Conservation (phyloP, 2,797 vertebrate genomes). For the Brachymystax lenok region DNA sequence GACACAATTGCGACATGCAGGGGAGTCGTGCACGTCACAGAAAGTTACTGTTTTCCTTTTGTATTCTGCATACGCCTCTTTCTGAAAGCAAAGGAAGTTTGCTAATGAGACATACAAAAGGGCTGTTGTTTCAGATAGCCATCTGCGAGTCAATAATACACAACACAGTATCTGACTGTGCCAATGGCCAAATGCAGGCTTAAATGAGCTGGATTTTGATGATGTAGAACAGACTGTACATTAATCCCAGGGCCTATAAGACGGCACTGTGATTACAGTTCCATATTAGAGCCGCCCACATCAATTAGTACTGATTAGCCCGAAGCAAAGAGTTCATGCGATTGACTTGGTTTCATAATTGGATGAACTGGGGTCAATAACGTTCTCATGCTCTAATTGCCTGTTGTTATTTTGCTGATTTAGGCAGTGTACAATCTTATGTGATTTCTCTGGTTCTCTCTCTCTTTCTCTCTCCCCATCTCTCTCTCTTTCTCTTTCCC, state of each 20-base stretch:
- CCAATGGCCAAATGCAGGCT: constrained; percentile 10
- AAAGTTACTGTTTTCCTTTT: background rate
- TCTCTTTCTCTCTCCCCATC: background rate
- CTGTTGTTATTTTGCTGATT: background rate
- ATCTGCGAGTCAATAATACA: constrained; percentile 24
- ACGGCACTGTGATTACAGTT: constrained; percentile 28
- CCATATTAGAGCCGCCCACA: constrained; percentile 24
- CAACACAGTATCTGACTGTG: constrained; percentile 14
- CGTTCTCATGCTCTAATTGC: background rate
- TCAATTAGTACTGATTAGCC: background rate
- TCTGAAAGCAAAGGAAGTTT: constrained; percentile 25
- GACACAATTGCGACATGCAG: no score
- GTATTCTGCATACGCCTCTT: constrained; percentile 33
- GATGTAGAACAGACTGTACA: constrained; percentile 14
- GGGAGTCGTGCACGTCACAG: background rate
- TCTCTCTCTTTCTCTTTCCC: no score
- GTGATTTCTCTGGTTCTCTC: background rate
- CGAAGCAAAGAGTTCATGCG: background rate
- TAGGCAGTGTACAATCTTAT: background rate
- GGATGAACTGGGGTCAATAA: background rate
- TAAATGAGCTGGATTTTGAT: constrained; percentile 19
- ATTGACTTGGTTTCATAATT: background rate
- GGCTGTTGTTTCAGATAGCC: constrained; percentile 45
- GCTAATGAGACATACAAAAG: constrained; percentile 46
- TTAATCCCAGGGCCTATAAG: constrained; percentile 28